A percentile compares a stretch with the other conserved stretches of the same genome.
phyloP scores from a whole-genome alignment of 2,113 vertebrate species.

The Podarcis muralis region DNA sequence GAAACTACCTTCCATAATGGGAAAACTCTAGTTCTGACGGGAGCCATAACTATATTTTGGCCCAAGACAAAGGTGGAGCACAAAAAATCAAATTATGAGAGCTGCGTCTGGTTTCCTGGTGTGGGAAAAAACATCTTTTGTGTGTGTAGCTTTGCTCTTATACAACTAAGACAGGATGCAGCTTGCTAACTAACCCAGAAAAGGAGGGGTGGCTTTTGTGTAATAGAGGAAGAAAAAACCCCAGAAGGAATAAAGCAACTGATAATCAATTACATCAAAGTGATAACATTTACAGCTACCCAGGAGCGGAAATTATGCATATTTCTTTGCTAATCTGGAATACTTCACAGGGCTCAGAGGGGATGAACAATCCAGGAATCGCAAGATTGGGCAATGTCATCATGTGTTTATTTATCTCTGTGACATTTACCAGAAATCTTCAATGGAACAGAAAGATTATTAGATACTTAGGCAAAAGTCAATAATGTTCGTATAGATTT shows the following conservation, averaged over 20 bases:
- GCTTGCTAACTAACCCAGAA: too few relatives aligned
- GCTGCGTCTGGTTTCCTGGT: too few relatives aligned
- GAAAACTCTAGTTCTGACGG: background rate
- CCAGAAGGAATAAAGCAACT: background rate
- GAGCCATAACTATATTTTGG: background rate
- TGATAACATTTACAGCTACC: background rate
- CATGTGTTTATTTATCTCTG: background rate
- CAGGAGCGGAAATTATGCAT: background rate
- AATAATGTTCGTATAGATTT: background rate
- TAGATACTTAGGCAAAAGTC: background rate
- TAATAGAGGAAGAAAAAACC: background rate
- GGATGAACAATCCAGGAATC: background rate
- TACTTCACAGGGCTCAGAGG: background rate
- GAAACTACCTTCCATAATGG: background rate
- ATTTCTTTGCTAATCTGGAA: background rate
- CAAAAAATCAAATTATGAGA: background rate
- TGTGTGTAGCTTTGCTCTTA: too few relatives aligned
- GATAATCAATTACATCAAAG: background rate
- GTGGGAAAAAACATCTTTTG: too few relatives aligned
- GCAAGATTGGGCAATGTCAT: background rate
- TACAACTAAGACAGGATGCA: too few relatives aligned
- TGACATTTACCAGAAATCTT: background rate
- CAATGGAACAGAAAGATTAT: conserved; percentile 29
- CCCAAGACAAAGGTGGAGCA: background rate
- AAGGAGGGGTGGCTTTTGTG: background rate